Base-by-base conservation (phyloP, 2,797 vertebrate species). In the Scarus forsteni region DNA sequence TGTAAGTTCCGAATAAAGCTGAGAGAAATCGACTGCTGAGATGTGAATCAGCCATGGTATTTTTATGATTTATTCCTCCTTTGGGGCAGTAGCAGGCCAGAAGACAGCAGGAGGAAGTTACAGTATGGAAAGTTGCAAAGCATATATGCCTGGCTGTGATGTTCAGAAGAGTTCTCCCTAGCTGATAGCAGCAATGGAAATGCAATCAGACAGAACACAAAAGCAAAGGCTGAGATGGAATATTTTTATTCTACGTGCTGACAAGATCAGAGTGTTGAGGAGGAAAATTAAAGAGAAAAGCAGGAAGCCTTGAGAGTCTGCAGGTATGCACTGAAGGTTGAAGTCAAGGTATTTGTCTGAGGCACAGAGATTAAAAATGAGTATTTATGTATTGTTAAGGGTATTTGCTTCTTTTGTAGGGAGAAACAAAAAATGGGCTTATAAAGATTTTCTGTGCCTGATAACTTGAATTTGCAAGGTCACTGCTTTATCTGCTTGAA, bases 1-100 rank as follows among this genome's bases (percentile, higher is more conserved):
- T 59, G 36, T 3, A 15, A 45, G 5, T 45, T 69, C 27, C 42
- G 53, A 44, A 38, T n/a, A 19, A 52, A 46, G 13, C 16, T 10
- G 36, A 48, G 10, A 65, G 42, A 63, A 65, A 50, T 12, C 1
- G 4, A 66, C 64, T 3, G 15, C 50, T 50, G 52, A 44, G 54
- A 50, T 27, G 52, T 50, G 48, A 77, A 65, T 66, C 58, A 57
- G 64, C 35, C 62, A 34, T 39, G 61, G 77, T 73, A 39, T 71
- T 65, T 60, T 64, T 9, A 8, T 34, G 67, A 83, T 84, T 63
- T 65, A 85, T 66, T 52, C 16, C 7, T 54, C 66, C 58, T 46
- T 14, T 1, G 44, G 62, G 62, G 12, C 49, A 43, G 48, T 0
- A 35, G 65, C 54, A 27, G 60, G 54, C 72, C 76, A 81, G 19